Base-by-base conservation (phyloP, 53 echinoderm and acorn worm species). In the Holothuria leucospilota region DNA sequence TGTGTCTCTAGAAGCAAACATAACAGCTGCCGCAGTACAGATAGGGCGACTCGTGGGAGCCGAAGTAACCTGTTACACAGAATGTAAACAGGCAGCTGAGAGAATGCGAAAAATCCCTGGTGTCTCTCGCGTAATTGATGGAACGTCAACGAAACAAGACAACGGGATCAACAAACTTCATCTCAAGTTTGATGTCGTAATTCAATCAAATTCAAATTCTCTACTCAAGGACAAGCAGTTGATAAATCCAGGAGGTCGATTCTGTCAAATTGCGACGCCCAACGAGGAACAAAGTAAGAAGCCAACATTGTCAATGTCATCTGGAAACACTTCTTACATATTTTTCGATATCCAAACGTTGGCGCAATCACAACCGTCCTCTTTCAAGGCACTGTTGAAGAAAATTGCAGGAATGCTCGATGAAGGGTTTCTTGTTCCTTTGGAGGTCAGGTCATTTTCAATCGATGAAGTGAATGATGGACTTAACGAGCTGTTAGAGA, bases 111-210 rank as follows among this genome's bases (percentile, higher is more conserved):
- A 28, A 20, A 61, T 61, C 39, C 14, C 88, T 68, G 93, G 93
- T 6, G 81, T 95, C 16, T 61, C 82, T 46, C 58, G 71, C 58
- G 90, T 95, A 14, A 75, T 87, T 9, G 74, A 87, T 25, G 86
- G 88, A 16, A 30, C 85, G 24, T 86, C 95, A 21, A 29, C 89
- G 40, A 60, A 85, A 25, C 91, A 90, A 53, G 82, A 88, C 40
- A 78, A 84, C 51, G 95, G 93, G 38, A 86, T 95, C 53, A 83
- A 89, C 77, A 72, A 89, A 14, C 82, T 82, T 51, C 88, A 93
- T 3, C 21, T 60, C 25, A 95, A 91, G 8, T 93, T 97, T 20
- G 92, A 97, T 71, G 97, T 97, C 39, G 87, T 97, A 24, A 93
- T 87, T 93, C 71, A 92, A 87, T 26, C 90, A 88, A 39, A 78